Evolutionary conservation across 2,113 vertebrate genomes (phyloP).

Genomic region (Eira barbara): DNA sequence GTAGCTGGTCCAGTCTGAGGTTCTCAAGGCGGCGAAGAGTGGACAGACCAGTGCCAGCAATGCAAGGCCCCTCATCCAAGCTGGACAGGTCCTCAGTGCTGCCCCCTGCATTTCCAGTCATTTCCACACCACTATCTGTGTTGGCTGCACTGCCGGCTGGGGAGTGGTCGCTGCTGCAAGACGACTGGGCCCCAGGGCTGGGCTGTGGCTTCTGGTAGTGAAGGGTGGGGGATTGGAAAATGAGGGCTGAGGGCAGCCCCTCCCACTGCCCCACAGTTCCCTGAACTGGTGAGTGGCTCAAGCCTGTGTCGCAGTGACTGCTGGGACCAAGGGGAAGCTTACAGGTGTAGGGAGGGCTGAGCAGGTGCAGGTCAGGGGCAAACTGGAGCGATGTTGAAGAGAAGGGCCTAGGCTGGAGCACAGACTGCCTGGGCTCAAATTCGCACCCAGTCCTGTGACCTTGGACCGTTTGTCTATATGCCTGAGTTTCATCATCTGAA

Average conservation of each 20-base stretch:
- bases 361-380: background rate
- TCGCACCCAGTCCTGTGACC: background rate
- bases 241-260: background rate
- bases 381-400: background rate
- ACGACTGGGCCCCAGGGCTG: slow-evolving; percentile 95
- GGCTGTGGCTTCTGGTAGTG: slow-evolving; percentile 91
- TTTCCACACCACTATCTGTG: slow-evolving; percentile 97
- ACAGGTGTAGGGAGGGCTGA: background rate
- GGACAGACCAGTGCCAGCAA: slow-evolving; percentile 86
- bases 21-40: slow-evolving; percentile 94
- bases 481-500: slow-evolving; percentile 17
- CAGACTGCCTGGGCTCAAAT: background rate
- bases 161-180: slow-evolving; percentile 97
- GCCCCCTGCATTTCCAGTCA: slow-evolving; percentile 93
- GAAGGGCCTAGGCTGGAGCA: background rate
- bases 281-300: background rate
- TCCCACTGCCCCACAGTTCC: background rate
- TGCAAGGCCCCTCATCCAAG: slow-evolving; percentile 86
- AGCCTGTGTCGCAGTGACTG: background rate
- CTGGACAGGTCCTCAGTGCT: slow-evolving; percentile 96
- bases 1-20: slow-evolving; percentile 96
- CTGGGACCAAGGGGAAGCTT: background rate
- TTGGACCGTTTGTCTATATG: background rate
- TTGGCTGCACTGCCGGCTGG: slow-evolving; percentile 96
- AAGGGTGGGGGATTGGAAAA: background rate